phyloP scores from a whole-genome alignment of 2,113 vertebrate genomes.

The Colaptes auratus region DNA sequence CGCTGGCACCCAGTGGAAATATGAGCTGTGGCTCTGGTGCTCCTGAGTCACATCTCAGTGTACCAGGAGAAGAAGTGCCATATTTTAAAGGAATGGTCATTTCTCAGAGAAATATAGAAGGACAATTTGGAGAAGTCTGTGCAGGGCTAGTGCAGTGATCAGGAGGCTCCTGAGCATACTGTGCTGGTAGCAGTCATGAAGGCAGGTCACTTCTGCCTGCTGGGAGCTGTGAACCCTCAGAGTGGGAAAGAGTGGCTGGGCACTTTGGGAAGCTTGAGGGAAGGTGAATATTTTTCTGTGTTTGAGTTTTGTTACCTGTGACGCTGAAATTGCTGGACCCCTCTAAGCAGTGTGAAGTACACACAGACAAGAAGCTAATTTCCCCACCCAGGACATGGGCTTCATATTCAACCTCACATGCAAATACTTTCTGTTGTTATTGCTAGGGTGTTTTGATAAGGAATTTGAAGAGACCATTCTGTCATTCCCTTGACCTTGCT shows the following conservation, averaged over 20 bases:
- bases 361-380: rapidly evolving
- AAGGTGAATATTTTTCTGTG: background rate
- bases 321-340: background rate
- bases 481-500: background rate
- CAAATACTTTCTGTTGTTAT: background rate
- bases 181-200: background rate
- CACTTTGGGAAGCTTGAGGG: background rate
- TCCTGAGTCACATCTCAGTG: background rate
- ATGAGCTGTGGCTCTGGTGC: constrained; percentile 36
- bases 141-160: background rate
- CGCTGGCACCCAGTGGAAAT: constrained; percentile 60
- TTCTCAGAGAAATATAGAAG: background rate
- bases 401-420: background rate
- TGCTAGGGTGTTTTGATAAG: background rate
- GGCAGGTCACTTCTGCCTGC: background rate
- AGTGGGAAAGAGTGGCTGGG: background rate
- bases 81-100: constrained; percentile 12
- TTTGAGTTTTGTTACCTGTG: background rate
- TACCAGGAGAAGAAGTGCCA: background rate
- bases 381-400: background rate
- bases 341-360: background rate
- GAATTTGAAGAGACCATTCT: background rate
- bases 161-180: background rate
- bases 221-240: background rate
- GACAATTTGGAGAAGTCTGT: background rate